Percentiles rank a stretch among this genome's conserved stretches.
phyloP scores from a whole-genome alignment of 2,888 invertebrate genomes.

The Yponomeuta sedellus region DNA sequence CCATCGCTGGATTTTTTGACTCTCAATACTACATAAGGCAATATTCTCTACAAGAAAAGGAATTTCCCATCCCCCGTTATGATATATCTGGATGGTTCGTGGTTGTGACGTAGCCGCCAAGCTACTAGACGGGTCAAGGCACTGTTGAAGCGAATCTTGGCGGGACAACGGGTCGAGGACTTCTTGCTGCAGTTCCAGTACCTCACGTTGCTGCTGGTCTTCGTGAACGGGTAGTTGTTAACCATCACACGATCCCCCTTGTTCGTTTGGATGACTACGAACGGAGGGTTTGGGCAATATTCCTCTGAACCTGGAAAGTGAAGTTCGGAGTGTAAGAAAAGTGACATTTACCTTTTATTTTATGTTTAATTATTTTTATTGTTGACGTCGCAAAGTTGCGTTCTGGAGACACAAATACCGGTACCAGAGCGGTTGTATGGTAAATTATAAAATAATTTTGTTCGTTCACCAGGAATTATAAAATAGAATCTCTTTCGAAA shows the following conservation, averaged over 20 bases:
- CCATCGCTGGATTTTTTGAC: too few species aligned
- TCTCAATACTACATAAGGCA: too few species aligned
- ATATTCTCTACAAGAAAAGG: slow-evolving; percentile 14
- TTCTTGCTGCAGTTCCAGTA: slow-evolving; percentile 32
- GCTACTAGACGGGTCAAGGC: slow-evolving; percentile 1
- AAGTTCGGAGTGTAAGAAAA: too few species aligned
- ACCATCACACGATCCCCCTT: slow-evolving; percentile 20
- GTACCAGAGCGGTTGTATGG: too few species aligned
- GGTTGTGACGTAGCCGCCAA: slow-evolving; percentile 17
- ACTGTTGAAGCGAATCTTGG: slow-evolving; percentile 15
- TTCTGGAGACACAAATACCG: too few species aligned
- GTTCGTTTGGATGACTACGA: not conserved
- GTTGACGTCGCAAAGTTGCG: too few species aligned
- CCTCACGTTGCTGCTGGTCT: slow-evolving; percentile 21
- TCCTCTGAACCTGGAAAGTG: too few species aligned
- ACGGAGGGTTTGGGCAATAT: slow-evolving; percentile 6
- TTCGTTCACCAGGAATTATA: too few species aligned
- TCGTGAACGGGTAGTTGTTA: slow-evolving; percentile 26
- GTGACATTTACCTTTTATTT: too few species aligned
- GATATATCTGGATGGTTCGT: slow-evolving; percentile 22
- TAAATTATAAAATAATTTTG: too few species aligned
- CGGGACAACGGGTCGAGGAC: slow-evolving; percentile 18
- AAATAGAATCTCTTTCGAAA: too few species aligned
- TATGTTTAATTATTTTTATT: too few species aligned
- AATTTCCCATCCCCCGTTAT: slow-evolving; percentile 24